Percentiles rank a stretch among this genome's conserved stretches.
Conservation (phyloP, 92 coral and sea anemone genomes). For the Porites divaricata region DNA sequence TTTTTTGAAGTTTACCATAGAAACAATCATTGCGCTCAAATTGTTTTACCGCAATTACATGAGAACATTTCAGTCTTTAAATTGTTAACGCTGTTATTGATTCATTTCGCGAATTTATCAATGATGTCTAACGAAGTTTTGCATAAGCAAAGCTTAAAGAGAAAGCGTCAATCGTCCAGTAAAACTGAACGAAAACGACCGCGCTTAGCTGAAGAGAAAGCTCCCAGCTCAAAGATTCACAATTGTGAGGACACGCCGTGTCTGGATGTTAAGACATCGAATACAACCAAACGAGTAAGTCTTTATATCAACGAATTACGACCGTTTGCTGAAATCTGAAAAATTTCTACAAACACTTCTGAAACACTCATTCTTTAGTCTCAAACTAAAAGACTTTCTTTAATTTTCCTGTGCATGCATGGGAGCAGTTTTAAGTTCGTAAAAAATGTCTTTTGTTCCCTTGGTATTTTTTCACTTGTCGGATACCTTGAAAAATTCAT, state of each 20-base stretch:
- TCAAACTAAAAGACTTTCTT: too few species aligned
- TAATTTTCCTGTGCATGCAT: too few species aligned
- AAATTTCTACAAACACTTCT: not conserved
- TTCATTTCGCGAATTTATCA: not conserved
- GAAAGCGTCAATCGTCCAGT: conserved; percentile 4
- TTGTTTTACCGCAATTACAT: too few species aligned
- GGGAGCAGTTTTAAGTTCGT: too few species aligned
- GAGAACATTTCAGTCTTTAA: not conserved
- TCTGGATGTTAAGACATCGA: not conserved
- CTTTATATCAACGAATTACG: not conserved
- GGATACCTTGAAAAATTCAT: too few species aligned
- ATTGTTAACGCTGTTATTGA: not conserved
- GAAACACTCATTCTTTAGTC: too few species aligned
- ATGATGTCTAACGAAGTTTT: conserved; percentile 7
- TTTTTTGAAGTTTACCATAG: conserved; percentile 12
- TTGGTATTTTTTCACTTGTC: too few species aligned
- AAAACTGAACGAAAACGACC: not conserved
- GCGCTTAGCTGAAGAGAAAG: conserved; percentile 6
- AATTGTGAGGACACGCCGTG: not conserved
- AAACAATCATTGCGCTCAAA: conserved; percentile 6
- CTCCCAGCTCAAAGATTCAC: not conserved
- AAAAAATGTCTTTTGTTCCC: too few species aligned
- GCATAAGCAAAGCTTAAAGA: conserved; percentile 1
- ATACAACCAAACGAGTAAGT: conserved; percentile 18
- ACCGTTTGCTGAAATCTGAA: not conserved